phyloP scores from a whole-genome alignment of 2,888 invertebrate species.

The Pseudococcus longispinus region DNA sequence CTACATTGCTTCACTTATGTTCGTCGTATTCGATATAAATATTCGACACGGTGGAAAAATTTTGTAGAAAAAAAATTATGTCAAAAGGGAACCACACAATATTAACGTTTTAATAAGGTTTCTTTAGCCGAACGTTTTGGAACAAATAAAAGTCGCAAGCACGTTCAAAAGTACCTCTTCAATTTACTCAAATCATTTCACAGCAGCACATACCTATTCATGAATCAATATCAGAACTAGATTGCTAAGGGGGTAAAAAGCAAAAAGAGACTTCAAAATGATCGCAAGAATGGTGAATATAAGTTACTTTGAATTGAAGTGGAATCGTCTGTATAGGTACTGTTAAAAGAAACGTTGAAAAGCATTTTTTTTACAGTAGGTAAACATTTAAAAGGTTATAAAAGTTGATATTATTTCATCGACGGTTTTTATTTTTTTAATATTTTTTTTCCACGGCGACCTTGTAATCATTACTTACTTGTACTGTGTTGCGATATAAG shows the following conservation, averaged over 20 bases:
- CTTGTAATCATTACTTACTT: not conserved
- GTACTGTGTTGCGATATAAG: not conserved
- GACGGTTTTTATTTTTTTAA: not conserved
- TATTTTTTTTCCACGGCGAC: not conserved
- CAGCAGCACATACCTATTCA: not conserved
- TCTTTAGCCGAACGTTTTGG: not conserved
- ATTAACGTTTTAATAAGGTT: conserved; percentile 16
- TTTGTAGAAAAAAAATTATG: not conserved
- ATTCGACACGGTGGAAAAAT: not conserved
- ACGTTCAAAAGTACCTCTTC: not conserved
- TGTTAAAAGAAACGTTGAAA: conserved; percentile 9
- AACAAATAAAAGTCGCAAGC: not conserved
- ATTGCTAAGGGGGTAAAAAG: not conserved
- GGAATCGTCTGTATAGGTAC: not conserved
- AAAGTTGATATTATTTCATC: conserved; percentile 7
- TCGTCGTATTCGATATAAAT: not conserved
- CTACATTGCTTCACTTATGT: not conserved
- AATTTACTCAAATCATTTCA: conserved; percentile 3
- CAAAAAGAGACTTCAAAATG: not conserved
- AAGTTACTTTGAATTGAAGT: not conserved
- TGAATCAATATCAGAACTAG: not conserved
- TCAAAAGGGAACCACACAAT: not conserved
- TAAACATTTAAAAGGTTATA: not conserved
- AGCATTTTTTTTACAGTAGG: not conserved
- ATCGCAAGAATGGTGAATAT: not conserved